phyloP scores from a whole-genome alignment of 1,140 invertebrate species.

The Drosophila athabasca region DNA sequence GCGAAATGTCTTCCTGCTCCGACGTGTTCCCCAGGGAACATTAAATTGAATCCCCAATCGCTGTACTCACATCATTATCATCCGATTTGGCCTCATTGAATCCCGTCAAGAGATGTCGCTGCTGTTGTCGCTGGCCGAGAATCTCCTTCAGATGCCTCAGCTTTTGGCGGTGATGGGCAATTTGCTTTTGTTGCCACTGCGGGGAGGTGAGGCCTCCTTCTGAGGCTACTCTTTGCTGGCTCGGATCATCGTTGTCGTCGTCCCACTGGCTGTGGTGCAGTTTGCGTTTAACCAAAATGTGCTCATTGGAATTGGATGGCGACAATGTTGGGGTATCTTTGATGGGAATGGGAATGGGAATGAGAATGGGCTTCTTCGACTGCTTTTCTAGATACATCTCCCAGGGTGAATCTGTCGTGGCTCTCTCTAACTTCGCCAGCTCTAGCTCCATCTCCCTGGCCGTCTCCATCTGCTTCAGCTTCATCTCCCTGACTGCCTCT shows the following conservation, averaged over 20 bases:
- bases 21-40: conserved; percentile 5
- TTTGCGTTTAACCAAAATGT: conserved; percentile 37
- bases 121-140: conserved; percentile 33
- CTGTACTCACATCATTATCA: conserved; percentile 46
- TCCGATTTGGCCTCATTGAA: conserved; percentile 34
- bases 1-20: conserved; percentile 10
- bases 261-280: conserved; percentile 36
- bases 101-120: conserved; percentile 31
- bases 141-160: conserved; percentile 39
- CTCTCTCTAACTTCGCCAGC: no score
- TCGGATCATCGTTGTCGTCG: conserved; percentile 23
- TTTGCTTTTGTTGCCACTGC: conserved; percentile 42
- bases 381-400: conserved; percentile 1
- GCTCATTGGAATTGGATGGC: conserved; percentile 34
- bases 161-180: conserved; percentile 47
- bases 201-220: conserved; percentile 7
- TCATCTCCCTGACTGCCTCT: not conserved
- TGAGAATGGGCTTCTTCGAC: conserved; percentile 40
- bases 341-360: conserved; percentile 45
- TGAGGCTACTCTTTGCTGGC: not conserved
- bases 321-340: conserved; percentile 16
- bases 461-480: conserved; percentile 9
- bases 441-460: not conserved
- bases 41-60: conserved; percentile 26
- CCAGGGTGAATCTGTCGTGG: no score